Evolutionary conservation across 2,797 vertebrate genomes (phyloP), one percentile per base, ranked within the genome.

Genomic region (Coendou prehensilis): DNA sequence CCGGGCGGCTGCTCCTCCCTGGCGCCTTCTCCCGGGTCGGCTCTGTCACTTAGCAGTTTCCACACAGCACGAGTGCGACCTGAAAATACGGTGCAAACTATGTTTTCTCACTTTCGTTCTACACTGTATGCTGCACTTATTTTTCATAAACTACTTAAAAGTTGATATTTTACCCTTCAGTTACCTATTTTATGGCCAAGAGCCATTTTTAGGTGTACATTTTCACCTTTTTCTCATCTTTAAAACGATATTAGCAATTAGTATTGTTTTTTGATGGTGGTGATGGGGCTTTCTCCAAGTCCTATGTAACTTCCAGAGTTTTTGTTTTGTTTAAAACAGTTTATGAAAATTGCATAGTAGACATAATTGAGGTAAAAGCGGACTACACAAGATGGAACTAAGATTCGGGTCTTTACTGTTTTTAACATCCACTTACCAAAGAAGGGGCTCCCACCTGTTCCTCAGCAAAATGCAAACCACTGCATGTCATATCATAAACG

Each of bases 401-500:
- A 89, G 71, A 41, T 56, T 59, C 75, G 23, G 14, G 41, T 94
- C 71, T 83, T 52, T 37, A 30, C 33, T 41, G 17, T 78, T 95
- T 95, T 81, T 26, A 37, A 2, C 26, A 45, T 6, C 50, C 26
- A 45, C 28, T 89, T 82, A 47, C 28, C 45, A 54, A 76, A 78
- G 71, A 87, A 57, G 20, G 18, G 45, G n/a, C 45, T 59, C 59
- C 67, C 37, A 76, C 88, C 78, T 67, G 33, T 28, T 89, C 50
- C 28, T 71, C 78, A 88, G 80, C 88, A 87, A 91, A 92, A 86
- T 23, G 33, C 52, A 73, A 87, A 75, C 33, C 71, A 22, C 6
- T 1, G 37, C 6, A 20, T 28, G 0, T 14, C 1, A 0, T 41
- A 1, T 41, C 87, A 20, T 57, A 41, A 28, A 8, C 52, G 76